Evolutionary conservation across 2,888 invertebrate genomes (phyloP).

Genomic region (Eurytoma californica): DNA sequence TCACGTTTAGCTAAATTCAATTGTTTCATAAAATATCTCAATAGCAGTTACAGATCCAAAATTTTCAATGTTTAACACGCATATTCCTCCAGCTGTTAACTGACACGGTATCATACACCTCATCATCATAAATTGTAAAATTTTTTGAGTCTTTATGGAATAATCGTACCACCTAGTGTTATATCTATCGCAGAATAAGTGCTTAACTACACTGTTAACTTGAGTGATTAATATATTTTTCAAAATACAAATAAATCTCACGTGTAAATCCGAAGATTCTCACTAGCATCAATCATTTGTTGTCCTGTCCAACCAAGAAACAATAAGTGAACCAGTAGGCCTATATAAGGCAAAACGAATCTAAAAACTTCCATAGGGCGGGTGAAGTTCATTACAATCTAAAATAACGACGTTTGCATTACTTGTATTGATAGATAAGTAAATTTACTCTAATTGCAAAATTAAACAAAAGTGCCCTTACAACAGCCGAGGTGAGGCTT

Average conservation of each 20-base stretch:
- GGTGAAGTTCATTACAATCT: background rate
- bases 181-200: background rate
- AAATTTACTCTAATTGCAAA: too few relatives aligned
- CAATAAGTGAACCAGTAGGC: background rate
- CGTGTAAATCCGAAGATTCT: background rate
- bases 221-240: too few relatives aligned
- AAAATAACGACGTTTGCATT: background rate
- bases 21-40: background rate
- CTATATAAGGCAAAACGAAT: background rate
- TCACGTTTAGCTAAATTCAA: too few relatives aligned
- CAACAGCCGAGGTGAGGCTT: background rate
- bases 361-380: background rate
- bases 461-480: background rate
- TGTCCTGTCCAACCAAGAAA: background rate
- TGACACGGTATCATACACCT: background rate
- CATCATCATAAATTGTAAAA: constrained; percentile 18
- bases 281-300: constrained; percentile 18
- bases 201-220: background rate
- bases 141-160: background rate
- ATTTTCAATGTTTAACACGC: constrained; percentile 13
- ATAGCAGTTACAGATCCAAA: constrained; percentile 1
- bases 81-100: constrained; percentile 13
- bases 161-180: constrained; percentile 16
- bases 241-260: background rate
- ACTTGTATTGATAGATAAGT: too few relatives aligned